Conservation (phyloP, 2,888 invertebrate genomes). For the Hypomecis atomaria region DNA sequence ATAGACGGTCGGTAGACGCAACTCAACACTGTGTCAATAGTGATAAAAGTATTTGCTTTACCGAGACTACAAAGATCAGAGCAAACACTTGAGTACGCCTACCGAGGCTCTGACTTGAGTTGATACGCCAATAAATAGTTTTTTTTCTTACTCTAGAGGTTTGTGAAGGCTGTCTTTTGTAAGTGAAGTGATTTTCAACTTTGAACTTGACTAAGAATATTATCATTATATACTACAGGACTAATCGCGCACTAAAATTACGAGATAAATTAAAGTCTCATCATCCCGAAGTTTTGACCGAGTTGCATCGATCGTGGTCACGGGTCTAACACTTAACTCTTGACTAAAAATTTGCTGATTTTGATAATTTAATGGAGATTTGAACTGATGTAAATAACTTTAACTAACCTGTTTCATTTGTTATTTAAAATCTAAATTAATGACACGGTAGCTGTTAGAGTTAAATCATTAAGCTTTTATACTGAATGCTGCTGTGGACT, state of each 20-base stretch:
- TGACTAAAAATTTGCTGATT: slow-evolving; percentile 27
- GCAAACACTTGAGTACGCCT: slow-evolving; percentile 76
- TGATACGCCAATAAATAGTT: slow-evolving; percentile 58
- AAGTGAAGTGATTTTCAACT: slow-evolving; percentile 35
- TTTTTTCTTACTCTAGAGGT: slow-evolving; percentile 40
- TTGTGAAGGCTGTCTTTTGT: slow-evolving; percentile 37
- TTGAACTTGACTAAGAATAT: slow-evolving; percentile 19
- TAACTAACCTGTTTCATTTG: no score
- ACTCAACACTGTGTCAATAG: slow-evolving; percentile 78
- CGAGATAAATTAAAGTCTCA: no score
- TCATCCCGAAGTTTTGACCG: no score
- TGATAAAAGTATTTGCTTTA: slow-evolving; percentile 81
- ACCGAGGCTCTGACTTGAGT: slow-evolving; percentile 57
- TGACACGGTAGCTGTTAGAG: no score
- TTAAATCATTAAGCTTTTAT: no score
- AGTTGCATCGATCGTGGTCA: no score
- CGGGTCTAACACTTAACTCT: no score
- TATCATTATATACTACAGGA: no score
- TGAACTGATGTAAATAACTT: neutral
- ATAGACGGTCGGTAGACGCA: slow-evolving; percentile 69
- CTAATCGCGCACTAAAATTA: no score
- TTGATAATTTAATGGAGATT: no score
- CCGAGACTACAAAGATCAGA: slow-evolving; percentile 77
- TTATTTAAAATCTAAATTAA: no score
- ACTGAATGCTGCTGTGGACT: no score